These are phyloP conservation scores for Drosophila pegasa DNA, from an alignment of 2,888 invertebrate species.

Conservation along the genomic window DNA sequence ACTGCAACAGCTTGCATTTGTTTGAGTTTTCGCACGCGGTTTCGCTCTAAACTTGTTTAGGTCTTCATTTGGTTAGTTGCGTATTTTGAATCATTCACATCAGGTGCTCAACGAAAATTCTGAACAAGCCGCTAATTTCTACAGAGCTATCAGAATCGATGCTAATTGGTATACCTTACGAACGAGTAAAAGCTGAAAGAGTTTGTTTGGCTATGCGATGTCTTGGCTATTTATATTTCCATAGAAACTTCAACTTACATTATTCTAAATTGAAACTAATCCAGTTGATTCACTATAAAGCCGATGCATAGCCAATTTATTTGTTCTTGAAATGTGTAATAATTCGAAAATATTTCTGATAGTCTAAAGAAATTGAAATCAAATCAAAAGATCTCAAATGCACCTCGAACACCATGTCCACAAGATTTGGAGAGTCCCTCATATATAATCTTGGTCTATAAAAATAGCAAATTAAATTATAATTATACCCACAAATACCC, in stretches of 20 bases:
- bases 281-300: not conserved
- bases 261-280: not conserved
- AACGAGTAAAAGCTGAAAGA: not conserved
- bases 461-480: too few relatives aligned
- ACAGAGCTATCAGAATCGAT: conserved; percentile 31
- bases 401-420: too few relatives aligned
- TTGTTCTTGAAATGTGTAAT: too few relatives aligned
- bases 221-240: conserved; percentile 1
- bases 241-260: not conserved
- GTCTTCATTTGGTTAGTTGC: conserved; percentile 9
- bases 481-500: not conserved
- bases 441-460: too few relatives aligned
- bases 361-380: too few relatives aligned
- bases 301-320: too few relatives aligned
- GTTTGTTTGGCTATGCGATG: not conserved
- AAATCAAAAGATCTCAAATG: too few relatives aligned
- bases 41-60: conserved; percentile 1
- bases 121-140: conserved; percentile 70
- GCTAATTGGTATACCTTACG: conserved; percentile 52
- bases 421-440: too few relatives aligned
- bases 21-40: conserved; percentile 22
- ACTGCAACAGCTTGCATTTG: conserved; percentile 31
- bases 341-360: too few relatives aligned
- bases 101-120: conserved; percentile 21
- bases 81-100: conserved; percentile 14